Base-by-base conservation (phyloP, 2,888 invertebrate species). In the Pherbina coryleti region DNA sequence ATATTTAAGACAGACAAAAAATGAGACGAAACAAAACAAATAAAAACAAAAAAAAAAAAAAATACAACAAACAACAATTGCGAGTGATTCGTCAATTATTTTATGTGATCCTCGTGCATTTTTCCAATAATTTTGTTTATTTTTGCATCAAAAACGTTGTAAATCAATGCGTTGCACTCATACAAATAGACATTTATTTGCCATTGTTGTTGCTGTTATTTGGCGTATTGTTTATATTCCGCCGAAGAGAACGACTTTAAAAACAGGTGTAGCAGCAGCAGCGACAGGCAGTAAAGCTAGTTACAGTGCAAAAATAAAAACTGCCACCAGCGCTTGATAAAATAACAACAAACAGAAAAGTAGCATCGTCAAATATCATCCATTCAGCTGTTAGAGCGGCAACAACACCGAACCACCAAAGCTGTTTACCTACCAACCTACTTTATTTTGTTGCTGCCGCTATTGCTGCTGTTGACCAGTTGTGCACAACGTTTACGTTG, bases 361-460 rank as follows among this genome's bases (percentile, higher is more conserved):
- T 34, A 51, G 31, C 49, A 49, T 19, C n/a, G 44, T 17, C 71
- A 62, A 72, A 73, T 49, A 71, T 25, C 53, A 55, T 25, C 28
- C 19, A 49, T 14, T 5, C 60, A 8, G 25, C 22, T n/a, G 44
- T 34, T 37, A 31, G n/a, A 64, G 49, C 51, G 31, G 60, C 72
- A 51, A 55, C 69, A 51, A 28, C 74, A 51, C 34, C 55, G 17
- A 55, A 70, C 73, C 72, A 70, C 73, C 72, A 70, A 79, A 81
- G 82, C 77, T 76, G 83, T 82, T 83, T 81, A 81, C 83, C 83
- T 81, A 83, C 81, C 83, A 83, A 83, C 83, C 83, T 82, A 83
- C 83, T 82, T 82, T 60, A 51, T 74, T 62, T 34, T 62, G 74
- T 17, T n/a, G 49, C 70, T 5, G 76, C 62, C 55, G 64, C 22